Evolutionary conservation across 2,797 vertebrate genomes (phyloP).

Genomic region (Sphenodon punctatus): DNA sequence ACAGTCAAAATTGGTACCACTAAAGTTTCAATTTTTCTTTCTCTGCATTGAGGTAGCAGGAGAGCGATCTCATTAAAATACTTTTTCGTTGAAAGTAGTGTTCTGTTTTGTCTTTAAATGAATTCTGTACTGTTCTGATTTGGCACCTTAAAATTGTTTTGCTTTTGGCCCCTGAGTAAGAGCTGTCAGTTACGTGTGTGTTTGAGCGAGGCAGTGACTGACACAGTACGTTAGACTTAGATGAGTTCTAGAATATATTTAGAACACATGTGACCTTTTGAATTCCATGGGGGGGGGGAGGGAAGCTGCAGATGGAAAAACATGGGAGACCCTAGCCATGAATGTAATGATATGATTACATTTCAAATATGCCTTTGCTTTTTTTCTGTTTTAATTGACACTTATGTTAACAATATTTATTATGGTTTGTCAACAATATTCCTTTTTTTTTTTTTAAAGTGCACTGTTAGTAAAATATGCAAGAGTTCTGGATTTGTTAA

Average conservation of each 20-base stretch:
- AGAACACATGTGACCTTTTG: not conserved
- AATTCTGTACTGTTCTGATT: not conserved
- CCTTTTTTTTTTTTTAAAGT: too few relatives aligned
- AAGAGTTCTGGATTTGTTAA: not conserved
- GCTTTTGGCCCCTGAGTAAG: not conserved
- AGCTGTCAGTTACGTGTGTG: fast-evolving
- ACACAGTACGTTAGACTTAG: not conserved
- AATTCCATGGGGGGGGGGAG: not conserved
- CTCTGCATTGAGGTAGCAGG: not conserved
- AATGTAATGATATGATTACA: not conserved
- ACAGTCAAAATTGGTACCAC: not conserved
- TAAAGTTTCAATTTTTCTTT: not conserved
- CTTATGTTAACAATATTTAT: too few relatives aligned
- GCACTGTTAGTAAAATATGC: not conserved
- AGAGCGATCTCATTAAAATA: too few relatives aligned
- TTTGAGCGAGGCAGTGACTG: not conserved
- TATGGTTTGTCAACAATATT: too few relatives aligned
- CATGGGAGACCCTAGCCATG: not conserved
- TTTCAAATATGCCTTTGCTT: too few relatives aligned
- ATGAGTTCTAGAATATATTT: not conserved
- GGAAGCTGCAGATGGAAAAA: not conserved
- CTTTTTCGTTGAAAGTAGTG: not conserved
- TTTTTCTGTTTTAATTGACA: too few relatives aligned
- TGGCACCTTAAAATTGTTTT: not conserved
- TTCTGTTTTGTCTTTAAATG: not conserved